Evolutionary conservation across 2,888 invertebrate genomes (phyloP).

Genomic region (Tetrapedia diversipes): DNA sequence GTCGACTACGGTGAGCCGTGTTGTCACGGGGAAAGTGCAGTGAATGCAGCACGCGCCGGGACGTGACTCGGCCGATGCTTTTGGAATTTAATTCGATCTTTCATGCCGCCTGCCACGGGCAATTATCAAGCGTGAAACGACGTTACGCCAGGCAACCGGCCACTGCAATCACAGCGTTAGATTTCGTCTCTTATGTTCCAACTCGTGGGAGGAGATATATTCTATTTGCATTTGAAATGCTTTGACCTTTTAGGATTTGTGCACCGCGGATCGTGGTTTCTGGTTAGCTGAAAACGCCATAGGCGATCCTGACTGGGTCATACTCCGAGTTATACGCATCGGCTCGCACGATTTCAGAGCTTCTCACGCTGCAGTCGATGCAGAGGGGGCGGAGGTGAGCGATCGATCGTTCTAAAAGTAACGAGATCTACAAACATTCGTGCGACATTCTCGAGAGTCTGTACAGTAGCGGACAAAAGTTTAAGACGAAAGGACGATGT

Average conservation of each 20-base stretch:
- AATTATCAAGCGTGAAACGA: conserved; percentile 57
- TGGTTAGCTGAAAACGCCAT: conserved; percentile 43
- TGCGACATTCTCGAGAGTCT: no score
- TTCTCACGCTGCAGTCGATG: no score
- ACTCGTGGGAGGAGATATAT: conserved; percentile 52
- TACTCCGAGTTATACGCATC: neutral
- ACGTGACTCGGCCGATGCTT: conserved; percentile 44
- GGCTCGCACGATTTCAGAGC: neutral
- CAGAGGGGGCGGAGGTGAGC: no score
- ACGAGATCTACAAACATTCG: no score
- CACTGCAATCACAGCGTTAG: conserved; percentile 55
- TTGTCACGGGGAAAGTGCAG: conserved; percentile 41
- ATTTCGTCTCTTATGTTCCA: no score
- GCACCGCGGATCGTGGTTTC: conserved; percentile 29
- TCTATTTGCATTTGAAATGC: conserved; percentile 76
- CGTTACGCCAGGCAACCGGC: conserved; percentile 31
- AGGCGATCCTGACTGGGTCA: conserved; percentile 50
- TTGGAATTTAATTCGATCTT: conserved; percentile 57
- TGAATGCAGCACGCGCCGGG: conserved; percentile 42
- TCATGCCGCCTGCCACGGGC: conserved; percentile 35
- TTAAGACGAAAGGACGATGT: no score
- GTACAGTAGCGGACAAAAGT: no score
- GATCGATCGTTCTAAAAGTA: no score
- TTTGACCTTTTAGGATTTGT: conserved; percentile 73
- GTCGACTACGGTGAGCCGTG: conserved; percentile 1